These are phyloP conservation scores for Smithornis capensis DNA, from an alignment of 2,113 vertebrate genomes.

Conservation along the genomic window DNA sequence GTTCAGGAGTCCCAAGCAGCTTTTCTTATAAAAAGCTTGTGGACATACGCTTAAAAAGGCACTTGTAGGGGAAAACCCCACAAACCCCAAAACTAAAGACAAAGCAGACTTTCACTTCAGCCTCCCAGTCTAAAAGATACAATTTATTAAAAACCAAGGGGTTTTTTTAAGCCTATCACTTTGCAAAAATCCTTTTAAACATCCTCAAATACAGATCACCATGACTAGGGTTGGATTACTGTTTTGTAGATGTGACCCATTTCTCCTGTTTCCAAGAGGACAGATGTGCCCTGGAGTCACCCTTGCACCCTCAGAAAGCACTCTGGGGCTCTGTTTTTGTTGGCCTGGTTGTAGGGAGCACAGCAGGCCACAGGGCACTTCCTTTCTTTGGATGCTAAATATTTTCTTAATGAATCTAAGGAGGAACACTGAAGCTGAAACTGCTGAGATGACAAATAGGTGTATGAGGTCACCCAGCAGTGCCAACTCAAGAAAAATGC, in stretches of 20 bases:
- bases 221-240: neutral
- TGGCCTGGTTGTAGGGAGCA: neutral
- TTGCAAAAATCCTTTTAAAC: neutral
- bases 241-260: neutral
- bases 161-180: no score
- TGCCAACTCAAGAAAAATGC: neutral
- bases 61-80: neutral
- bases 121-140: neutral
- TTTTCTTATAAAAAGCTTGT: neutral
- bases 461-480: neutral
- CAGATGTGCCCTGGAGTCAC: neutral
- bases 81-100: neutral
- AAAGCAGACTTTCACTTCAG: neutral
- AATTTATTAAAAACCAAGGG: neutral
- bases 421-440: constrained; percentile 13
- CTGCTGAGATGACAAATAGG: constrained; percentile 13
- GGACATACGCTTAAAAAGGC: neutral
- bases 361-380: neutral
- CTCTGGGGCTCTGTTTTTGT: neutral
- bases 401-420: constrained; percentile 47
- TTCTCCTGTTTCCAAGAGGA: neutral
- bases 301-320: neutral
- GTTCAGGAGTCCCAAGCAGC: neutral
- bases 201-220: neutral
- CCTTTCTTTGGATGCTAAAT: constrained; percentile 15